Evolutionary conservation across 2,113 vertebrate species (phyloP).

Genomic region (Sander lucioperca): DNA sequence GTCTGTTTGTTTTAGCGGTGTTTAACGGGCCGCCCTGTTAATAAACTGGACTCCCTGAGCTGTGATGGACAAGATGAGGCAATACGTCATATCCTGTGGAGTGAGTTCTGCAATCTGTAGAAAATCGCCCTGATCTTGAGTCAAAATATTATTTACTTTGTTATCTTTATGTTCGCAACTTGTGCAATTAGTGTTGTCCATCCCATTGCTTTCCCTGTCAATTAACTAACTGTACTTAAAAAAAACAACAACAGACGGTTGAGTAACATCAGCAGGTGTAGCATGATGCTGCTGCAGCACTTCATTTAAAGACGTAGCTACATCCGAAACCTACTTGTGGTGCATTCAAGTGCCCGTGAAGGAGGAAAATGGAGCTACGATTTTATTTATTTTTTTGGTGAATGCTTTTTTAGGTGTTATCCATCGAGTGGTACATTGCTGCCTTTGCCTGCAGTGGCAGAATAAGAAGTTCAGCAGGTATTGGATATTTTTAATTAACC

Average conservation of each 20-base stretch:
- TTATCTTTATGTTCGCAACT: background rate
- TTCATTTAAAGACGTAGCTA: background rate
- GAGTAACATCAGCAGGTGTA: constrained; percentile 34
- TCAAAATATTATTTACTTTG: background rate
- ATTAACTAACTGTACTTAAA: background rate
- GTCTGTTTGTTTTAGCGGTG: background rate
- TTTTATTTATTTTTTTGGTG: background rate
- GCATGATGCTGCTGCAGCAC: constrained; percentile 8
- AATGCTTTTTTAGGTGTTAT: background rate
- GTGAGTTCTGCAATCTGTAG: background rate
- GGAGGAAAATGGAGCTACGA: background rate
- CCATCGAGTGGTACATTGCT: background rate
- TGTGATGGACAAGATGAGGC: constrained; percentile 41
- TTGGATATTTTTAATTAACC: background rate
- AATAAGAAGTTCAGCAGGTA: background rate
- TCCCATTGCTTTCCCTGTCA: background rate
- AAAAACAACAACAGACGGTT: background rate
- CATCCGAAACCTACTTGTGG: background rate
- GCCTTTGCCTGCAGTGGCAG: background rate
- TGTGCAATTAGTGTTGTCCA: background rate
- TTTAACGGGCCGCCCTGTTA: constrained; percentile 30
- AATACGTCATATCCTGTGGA: constrained; percentile 56
- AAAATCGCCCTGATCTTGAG: background rate
- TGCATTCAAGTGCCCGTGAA: constrained; percentile 3
- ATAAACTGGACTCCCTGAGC: background rate